Base-by-base conservation (phyloP, 2,888 invertebrate genomes). In the Apamea monoglypha region DNA sequence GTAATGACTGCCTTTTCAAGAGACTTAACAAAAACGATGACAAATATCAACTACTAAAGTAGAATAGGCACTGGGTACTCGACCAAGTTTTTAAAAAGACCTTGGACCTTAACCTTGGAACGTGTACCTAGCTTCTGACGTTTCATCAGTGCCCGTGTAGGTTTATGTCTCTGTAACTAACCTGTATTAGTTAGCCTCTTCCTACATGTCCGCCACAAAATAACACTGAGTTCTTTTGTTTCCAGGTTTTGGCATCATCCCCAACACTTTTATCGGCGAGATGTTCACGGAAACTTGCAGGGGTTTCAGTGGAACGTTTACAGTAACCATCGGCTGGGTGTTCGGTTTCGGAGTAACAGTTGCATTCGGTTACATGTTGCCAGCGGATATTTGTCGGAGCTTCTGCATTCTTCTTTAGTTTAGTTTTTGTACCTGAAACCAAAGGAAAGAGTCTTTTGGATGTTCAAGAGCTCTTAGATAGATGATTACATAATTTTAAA, bases 241-340 rank as follows among this genome's bases (percentile, higher is more conserved):
- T 85, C 1, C 89, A 93, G 93, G 93, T 56, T 87, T 94, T 4
- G 91, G 90, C 0, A 90, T 91, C 4, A 91, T 94, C 18, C 94
- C 94, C 1, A 76, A 72, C 16, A 90, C 92, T 0, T 87, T 93
- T 0, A 88, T 88, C 0, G 92, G 93, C 0, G 94, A 94, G 78
- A 91, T 94, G 92, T 93, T 91, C 78, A 87, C 90, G 0, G 77
- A 91, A 1, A 92, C 91, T 80, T 90, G 92, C 16, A 87, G 94
- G 5, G 89, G 92, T 25, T 84, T 87, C 0, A 93, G 66, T 0
- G 92, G 92, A 0, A 90, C 92, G 7, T 90, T 92, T 44, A 91
- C 92, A 0, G 71, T 91, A 29, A 91, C 90, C 10, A 29, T 70
- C 8, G 71, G 61, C 32, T 93, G 91, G 92, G 64, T 91, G 1